Evolutionary conservation across 2,888 invertebrate species (phyloP), one percentile per base, ranked within the genome.

Genomic region (Meiosimyza platycephala): DNA sequence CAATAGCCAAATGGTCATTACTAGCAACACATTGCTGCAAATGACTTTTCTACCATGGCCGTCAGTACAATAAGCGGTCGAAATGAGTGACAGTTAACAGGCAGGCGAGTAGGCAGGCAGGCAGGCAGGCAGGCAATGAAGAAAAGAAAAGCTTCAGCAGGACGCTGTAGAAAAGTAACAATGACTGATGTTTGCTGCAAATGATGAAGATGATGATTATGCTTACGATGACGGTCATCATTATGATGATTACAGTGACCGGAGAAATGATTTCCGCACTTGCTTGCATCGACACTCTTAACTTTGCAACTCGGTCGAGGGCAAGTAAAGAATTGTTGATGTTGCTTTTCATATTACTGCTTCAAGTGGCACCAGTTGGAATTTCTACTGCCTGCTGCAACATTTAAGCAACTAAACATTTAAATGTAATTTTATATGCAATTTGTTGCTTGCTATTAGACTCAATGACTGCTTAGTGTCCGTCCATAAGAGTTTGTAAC

Each of bases 401-500:
- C 40, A 40, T 40, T 40, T 40, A 7, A 40, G n/a, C 51, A 51
- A 16, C 28, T 6, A 59, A 60, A 40, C 68, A 59, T 69, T 69
- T 69, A 69, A 59, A 59, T 69, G 59, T 69, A 69, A 69, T 69
- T 69, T 59, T 48, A 59, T 69, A 28, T 59, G 51, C 50, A 22
- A 69, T 59, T 69, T 47, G 52, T 1, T 59, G 60, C 40, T 59
- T 60, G 40, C 40, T 15, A 59, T 48, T 40, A 47, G 15, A 40
- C 6, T 40, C 6, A 40, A 9, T 40, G 28, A 3, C 28, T 28
- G 28, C 28, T 28, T 28, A 4, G 28, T 28, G 28, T 28, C 4
- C 28, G 40, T 40, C 4, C 40, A 40, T 40, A 40, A 40, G 40
- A 7, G 40, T 40, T 28, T 40, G 40, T 7, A 9, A 2, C 40